Conservation (phyloP, 2,797 vertebrate species). For the Macropus fuliginosus region DNA sequence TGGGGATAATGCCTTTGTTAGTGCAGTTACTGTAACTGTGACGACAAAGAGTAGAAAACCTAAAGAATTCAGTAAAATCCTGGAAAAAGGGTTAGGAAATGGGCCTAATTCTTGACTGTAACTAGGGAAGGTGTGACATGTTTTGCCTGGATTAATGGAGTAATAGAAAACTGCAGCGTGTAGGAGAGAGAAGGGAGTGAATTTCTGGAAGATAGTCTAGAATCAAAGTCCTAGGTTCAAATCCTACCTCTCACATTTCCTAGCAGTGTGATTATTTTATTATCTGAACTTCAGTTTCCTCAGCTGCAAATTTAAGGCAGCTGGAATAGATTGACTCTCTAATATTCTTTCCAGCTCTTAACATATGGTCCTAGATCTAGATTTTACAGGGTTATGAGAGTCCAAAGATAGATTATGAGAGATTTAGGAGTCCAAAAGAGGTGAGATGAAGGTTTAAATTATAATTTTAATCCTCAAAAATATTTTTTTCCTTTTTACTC, state of each 20-base stretch:
- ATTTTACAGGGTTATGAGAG: not conserved
- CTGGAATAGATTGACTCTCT: not conserved
- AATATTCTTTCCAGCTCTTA: not conserved
- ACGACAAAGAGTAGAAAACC: not conserved
- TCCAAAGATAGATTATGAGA: no score
- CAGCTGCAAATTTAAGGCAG: not conserved
- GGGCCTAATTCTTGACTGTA: not conserved
- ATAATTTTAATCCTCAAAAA: not conserved
- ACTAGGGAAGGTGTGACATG: not conserved
- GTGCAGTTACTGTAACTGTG: not conserved
- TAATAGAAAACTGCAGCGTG: not conserved
- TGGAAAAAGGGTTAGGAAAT: not conserved
- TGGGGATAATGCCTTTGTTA: not conserved
- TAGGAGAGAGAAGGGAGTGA: not conserved
- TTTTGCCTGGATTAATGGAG: not conserved
- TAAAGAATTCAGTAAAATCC: not conserved
- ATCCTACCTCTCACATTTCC: not conserved
- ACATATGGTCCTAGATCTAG: not conserved
- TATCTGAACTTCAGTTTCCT: not conserved
- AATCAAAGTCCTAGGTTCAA: not conserved
- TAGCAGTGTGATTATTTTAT: not conserved
- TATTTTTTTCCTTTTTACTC: no score
- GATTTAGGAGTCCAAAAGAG: not conserved
- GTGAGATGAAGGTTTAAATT: not conserved
- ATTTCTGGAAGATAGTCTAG: not conserved